Percentiles rank a stretch among this genome's conserved stretches.
Evolutionary conservation across 2,888 invertebrate species (phyloP).

Genomic region (Tiphia femorata): DNA sequence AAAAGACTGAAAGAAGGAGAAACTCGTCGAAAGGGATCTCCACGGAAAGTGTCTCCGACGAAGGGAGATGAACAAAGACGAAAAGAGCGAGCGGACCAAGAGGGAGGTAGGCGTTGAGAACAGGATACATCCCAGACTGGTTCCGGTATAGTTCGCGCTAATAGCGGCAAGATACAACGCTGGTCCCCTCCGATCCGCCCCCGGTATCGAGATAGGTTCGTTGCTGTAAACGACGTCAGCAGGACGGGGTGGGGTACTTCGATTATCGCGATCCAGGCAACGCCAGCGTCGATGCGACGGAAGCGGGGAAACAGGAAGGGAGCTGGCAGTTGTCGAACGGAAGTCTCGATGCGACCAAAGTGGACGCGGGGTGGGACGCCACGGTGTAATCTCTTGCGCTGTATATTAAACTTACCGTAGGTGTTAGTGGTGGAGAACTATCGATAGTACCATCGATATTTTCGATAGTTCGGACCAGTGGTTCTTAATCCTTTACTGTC

Average conservation of each 20-base stretch:
- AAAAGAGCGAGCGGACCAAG: constrained; percentile 16
- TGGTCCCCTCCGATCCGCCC: constrained; percentile 34
- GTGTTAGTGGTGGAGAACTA: no score
- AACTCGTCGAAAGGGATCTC: no score
- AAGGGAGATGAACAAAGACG: constrained; percentile 29
- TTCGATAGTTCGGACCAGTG: no score
- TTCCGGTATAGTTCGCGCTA: constrained; percentile 67
- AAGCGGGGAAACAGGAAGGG: constrained; percentile 43
- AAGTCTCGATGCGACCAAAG: constrained; percentile 24
- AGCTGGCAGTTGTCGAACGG: constrained; percentile 27
- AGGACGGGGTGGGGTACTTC: constrained; percentile 42
- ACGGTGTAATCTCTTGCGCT: no score
- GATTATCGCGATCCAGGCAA: constrained; percentile 66
- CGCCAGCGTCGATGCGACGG: constrained; percentile 59
- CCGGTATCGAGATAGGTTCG: constrained; percentile 30
- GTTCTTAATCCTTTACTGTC: no score
- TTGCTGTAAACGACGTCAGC: constrained; percentile 49
- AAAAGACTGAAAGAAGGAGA: constrained; percentile 22
- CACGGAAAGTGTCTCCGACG: constrained; percentile 5
- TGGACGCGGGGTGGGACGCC: constrained; percentile 33
- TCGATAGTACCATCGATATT: no score
- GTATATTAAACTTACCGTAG: no score
- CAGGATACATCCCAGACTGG: constrained; percentile 64
- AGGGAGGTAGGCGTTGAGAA: constrained; percentile 59
- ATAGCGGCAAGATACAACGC: constrained; percentile 64